phyloP scores from a whole-genome alignment of 2,888 invertebrate genomes.

The Halictus quadricinctus region DNA sequence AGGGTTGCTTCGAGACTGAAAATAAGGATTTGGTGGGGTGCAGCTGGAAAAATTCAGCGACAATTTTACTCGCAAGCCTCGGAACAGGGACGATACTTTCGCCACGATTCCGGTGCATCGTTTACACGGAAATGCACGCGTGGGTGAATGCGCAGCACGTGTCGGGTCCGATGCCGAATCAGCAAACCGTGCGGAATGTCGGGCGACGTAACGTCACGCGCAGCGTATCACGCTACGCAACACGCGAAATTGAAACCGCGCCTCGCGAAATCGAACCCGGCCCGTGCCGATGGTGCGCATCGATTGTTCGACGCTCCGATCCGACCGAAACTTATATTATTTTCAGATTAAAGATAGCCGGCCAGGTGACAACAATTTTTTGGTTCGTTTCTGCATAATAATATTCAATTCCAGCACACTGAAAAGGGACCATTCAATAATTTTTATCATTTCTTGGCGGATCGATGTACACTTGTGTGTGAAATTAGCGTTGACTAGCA shows the following conservation, averaged over 20 bases:
- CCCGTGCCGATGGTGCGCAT: conserved; percentile 36
- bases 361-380: background rate
- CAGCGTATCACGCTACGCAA: conserved; percentile 29
- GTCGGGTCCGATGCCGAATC: conserved; percentile 58
- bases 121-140: conserved; percentile 62
- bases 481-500: too few relatives aligned
- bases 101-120: conserved; percentile 45
- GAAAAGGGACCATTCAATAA: background rate
- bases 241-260: conserved; percentile 56
- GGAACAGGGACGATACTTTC: conserved; percentile 37
- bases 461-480: background rate
- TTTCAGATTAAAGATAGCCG: background rate
- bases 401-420: background rate
- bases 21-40: too few relatives aligned
- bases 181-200: conserved; percentile 64
- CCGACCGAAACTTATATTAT: conserved; percentile 19
- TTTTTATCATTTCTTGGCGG: background rate
- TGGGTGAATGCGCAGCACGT: conserved; percentile 34
- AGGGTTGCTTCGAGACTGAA: background rate
- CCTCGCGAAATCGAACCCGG: conserved; percentile 11
- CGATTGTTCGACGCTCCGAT: conserved; percentile 27
- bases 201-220: conserved; percentile 56
- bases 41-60: background rate
- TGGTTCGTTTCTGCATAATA: background rate
- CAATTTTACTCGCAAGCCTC: background rate